These are phyloP conservation scores for Matsumurasca onukii DNA, from an alignment of 1,140 invertebrate genomes.

Conservation along the genomic window DNA sequence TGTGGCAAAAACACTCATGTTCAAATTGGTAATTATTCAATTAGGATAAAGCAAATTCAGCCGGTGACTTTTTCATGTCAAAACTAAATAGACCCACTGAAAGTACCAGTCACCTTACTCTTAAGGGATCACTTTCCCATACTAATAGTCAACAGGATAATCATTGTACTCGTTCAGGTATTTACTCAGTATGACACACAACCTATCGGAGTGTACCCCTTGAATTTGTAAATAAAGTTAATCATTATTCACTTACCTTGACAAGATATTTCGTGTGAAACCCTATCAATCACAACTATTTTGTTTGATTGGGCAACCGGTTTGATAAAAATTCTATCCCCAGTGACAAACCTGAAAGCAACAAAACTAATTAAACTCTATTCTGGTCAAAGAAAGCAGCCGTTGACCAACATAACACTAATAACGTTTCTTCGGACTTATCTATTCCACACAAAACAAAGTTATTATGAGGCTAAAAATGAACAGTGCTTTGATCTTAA, in stretches of 20 bases:
- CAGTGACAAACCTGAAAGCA: slow-evolving; percentile 5
- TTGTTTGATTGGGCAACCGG: background rate
- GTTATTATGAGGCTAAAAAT: no score
- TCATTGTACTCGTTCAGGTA: background rate
- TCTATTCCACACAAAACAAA: no score
- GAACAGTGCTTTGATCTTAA: no score
- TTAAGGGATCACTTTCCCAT: background rate
- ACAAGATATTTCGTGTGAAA: background rate
- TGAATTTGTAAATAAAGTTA: background rate
- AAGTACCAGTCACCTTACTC: background rate
- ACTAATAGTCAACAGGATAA: background rate
- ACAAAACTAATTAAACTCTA: no score
- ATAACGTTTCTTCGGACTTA: no score
- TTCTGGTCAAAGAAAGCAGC: no score
- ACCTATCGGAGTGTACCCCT: background rate
- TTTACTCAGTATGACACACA: background rate
- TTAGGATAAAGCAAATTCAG: no score
- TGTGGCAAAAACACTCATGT: no score
- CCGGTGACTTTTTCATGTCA: no score
- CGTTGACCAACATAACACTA: no score
- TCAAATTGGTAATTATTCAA: no score
- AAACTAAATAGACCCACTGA: background rate
- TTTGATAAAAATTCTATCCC: slow-evolving; percentile 11
- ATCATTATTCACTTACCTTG: background rate
- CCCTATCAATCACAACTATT: slow-evolving; percentile 16